These are phyloP conservation scores for Clarias magur DNA, from an alignment of 2,113 vertebrate species.

Conservation along the genomic window DNA sequence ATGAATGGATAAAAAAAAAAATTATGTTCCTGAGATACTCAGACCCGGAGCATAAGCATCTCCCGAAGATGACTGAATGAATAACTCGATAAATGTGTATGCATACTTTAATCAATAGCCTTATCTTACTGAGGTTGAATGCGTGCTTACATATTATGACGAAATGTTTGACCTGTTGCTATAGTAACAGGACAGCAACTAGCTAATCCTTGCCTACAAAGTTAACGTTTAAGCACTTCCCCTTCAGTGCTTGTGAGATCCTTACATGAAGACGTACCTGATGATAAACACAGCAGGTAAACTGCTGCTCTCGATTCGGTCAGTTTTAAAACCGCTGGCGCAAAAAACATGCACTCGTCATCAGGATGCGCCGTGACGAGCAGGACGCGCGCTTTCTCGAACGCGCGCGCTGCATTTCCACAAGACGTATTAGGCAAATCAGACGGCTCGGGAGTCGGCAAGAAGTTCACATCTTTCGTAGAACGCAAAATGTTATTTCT, in stretches of 20 bases:
- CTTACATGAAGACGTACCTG: conserved; percentile 77
- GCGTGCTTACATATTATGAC: not conserved
- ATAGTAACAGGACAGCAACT: not conserved
- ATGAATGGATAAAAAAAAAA: no score
- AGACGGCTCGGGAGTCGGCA: not conserved
- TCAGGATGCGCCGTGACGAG: conserved; percentile 92
- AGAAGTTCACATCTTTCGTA: not conserved
- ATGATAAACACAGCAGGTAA: conserved; percentile 86
- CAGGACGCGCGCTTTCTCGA: conserved; percentile 63
- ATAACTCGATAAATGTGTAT: not conserved
- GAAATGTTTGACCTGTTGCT: not conserved
- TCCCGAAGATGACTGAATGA: not conserved
- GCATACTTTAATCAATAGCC: not conserved
- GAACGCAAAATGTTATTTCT: not conserved
- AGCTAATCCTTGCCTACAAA: not conserved
- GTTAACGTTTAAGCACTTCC: not conserved
- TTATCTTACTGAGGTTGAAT: not conserved
- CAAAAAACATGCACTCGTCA: conserved; percentile 96
- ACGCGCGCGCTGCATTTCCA: not conserved
- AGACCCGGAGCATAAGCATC: not conserved
- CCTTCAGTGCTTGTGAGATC: not conserved
- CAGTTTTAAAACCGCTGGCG: conserved; percentile 82
- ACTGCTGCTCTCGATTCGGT: conserved; percentile 66
- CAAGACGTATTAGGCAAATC: not conserved
- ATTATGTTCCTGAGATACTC: not conserved